Evolutionary conservation across 2,888 invertebrate species (phyloP), one percentile per base, ranked within the genome.

Genomic region (Oxytorus armatus): DNA sequence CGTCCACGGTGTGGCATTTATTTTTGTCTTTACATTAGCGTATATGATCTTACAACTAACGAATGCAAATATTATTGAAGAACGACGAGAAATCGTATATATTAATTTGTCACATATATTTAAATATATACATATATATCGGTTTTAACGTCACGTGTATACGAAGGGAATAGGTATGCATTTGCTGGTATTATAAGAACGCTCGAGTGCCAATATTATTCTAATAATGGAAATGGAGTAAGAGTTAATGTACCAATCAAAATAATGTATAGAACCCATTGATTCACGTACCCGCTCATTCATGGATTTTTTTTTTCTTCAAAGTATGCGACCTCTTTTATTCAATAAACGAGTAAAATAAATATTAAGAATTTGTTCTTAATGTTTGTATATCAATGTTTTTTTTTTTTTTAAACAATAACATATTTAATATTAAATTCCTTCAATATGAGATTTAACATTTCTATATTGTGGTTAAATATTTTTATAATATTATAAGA

Each of bases 151-250:
- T n/a, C n/a, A n/a, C n/a, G n/a, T n/a, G n/a, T n/a, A n/a, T n/a
- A n/a, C n/a, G n/a, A n/a, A n/a, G n/a, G n/a, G n/a, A n/a, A 23
- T 10, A 21, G 51, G 23, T 21, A 14, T 11, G 29, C 29, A 44
- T 42, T 29, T 16, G 8, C 36, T 53, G 16, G 29, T 63, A 55
- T 63, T 49, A 47, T 47, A 73, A 23, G 5, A 59, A 68, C 59
- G 25, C 47, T 49, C 55, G 23, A 29, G 72, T 80, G 80, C 76
- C 80, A 80, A 76, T 80, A 16, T 68, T 44, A 51, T 63, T 80
- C 76, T 80, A 80, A 77, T 76, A 77, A 77, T 68, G 68, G 53
- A 75, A 75, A 73, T 55, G 55, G 63, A 76, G 76, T 76, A 72
- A 65, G 72, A 61, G 66, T 73, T 61, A 47, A 68, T 55, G 53